Conservation (phyloP, 2,113 vertebrate species). For the Camelus dromedarius region DNA sequence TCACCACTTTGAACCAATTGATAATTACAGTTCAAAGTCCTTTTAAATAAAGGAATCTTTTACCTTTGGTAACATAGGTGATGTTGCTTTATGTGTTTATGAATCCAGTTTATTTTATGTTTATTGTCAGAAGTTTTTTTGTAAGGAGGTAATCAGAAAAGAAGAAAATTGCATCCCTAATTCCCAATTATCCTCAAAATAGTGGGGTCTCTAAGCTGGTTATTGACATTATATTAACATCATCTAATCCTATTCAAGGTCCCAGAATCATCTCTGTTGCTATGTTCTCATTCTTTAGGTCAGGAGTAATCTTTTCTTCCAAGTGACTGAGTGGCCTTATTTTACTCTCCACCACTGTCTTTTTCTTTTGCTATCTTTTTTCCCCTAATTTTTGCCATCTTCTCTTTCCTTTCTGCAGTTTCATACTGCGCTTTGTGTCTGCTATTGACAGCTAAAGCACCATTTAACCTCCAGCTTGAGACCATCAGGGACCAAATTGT, state of each 20-base stretch:
- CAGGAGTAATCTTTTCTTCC: neutral
- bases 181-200: neutral
- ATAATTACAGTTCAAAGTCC: conserved; percentile 11
- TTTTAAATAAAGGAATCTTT: conserved; percentile 37
- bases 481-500: neutral
- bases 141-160: neutral
- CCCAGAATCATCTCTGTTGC: neutral
- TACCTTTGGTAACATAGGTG: conserved; percentile 2
- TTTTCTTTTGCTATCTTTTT: neutral
- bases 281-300: neutral
- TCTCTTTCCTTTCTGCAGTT: neutral
- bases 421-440: neutral
- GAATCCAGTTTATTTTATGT: conserved; percentile 5
- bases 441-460: neutral
- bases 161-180: conserved; percentile 26
- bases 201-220: neutral
- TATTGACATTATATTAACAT: neutral
- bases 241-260: neutral
- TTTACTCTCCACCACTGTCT: neutral
- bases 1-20: conserved; percentile 33
- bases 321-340: neutral
- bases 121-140: conserved; percentile 22
- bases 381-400: neutral
- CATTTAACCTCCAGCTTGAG: conserved; percentile 15
- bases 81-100: conserved; percentile 48